Percentiles rank a stretch among this genome's conserved stretches.
phyloP scores from a whole-genome alignment of 2,888 invertebrate species.

The Volucella zonaria region DNA sequence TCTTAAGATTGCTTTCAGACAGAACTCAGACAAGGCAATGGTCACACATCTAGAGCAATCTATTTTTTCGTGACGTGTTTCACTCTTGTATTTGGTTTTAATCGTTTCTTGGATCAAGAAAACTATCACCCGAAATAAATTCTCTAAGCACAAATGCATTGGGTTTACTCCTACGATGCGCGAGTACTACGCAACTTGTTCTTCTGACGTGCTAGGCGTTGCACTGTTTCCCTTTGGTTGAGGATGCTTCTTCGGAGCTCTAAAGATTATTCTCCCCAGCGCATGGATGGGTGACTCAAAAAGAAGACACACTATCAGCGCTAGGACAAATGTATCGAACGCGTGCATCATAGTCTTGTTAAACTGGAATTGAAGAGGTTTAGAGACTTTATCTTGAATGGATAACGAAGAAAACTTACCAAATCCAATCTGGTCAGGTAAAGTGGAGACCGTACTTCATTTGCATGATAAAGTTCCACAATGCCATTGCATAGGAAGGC shows the following conservation, averaged over 20 bases:
- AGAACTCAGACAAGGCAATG: conserved; percentile 48
- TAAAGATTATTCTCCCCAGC: conserved; percentile 87
- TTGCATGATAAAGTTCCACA: conserved; percentile 86
- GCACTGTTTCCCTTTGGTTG: conserved; percentile 29
- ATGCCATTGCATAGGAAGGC: conserved; percentile 89
- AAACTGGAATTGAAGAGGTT: conserved; percentile 81
- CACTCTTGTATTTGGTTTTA: conserved; percentile 48
- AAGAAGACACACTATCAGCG: conserved; percentile 86
- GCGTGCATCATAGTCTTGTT: conserved; percentile 83
- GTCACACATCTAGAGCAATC: conserved; percentile 31
- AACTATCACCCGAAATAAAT: conserved; percentile 63
- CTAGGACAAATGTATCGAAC: conserved; percentile 84
- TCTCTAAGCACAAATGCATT: conserved; percentile 1
- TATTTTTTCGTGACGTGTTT: conserved; percentile 20
- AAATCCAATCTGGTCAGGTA: conserved; percentile 86
- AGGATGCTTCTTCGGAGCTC: conserved; percentile 48
- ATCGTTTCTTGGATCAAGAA: conserved; percentile 22
- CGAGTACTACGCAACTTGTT: conserved; percentile 65
- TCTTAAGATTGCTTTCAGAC: conserved; percentile 47
- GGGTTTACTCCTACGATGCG: not conserved
- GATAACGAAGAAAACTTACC: conserved; percentile 82
- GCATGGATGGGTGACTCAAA: conserved; percentile 90
- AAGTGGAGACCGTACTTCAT: conserved; percentile 85
- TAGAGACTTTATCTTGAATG: not conserved
- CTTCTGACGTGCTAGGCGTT: conserved; percentile 66